phyloP scores from a whole-genome alignment of 2,888 invertebrate species.

The Rhorus exstirpatorius region DNA sequence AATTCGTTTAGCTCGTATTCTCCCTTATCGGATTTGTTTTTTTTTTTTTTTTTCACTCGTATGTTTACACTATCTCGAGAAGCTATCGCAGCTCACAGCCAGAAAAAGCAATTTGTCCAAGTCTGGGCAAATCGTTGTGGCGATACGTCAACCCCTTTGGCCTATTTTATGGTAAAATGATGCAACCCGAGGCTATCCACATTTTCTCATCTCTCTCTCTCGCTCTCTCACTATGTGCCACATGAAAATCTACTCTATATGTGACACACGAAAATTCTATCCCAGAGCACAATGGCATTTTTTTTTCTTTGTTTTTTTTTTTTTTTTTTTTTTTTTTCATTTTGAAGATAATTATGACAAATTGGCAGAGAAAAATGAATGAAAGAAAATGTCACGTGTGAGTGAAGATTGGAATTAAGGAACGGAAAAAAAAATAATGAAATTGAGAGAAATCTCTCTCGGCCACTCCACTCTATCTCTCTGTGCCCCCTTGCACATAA shows the following conservation, averaged over 20 bases:
- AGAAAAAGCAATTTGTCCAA: constrained; percentile 75
- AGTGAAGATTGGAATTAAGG: background rate
- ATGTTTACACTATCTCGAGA: constrained; percentile 68
- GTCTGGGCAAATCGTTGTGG: constrained; percentile 60
- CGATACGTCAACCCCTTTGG: constrained; percentile 54
- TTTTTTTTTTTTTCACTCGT: constrained; percentile 36
- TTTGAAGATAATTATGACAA: too few species aligned
- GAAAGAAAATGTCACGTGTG: background rate
- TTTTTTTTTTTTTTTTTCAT: background rate
- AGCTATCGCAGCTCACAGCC: constrained; percentile 81
- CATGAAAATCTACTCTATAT: too few species aligned
- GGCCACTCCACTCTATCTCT: background rate
- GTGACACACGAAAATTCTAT: constrained; percentile 6
- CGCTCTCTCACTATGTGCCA: background rate
- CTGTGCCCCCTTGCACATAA: background rate
- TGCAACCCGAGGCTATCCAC: constrained; percentile 30
- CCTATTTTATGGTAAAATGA: constrained; percentile 54
- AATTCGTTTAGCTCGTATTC: constrained; percentile 35
- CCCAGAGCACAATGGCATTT: constrained; percentile 12
- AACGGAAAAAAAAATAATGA: constrained; percentile 22
- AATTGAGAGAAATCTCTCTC: constrained; percentile 15
- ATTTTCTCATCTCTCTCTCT: constrained; percentile 14
- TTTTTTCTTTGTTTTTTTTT: background rate
- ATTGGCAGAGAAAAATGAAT: background rate
- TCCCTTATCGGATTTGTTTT: constrained; percentile 46